phyloP scores from a whole-genome alignment of 2,797 vertebrate genomes.

The Remorina albescens region DNA sequence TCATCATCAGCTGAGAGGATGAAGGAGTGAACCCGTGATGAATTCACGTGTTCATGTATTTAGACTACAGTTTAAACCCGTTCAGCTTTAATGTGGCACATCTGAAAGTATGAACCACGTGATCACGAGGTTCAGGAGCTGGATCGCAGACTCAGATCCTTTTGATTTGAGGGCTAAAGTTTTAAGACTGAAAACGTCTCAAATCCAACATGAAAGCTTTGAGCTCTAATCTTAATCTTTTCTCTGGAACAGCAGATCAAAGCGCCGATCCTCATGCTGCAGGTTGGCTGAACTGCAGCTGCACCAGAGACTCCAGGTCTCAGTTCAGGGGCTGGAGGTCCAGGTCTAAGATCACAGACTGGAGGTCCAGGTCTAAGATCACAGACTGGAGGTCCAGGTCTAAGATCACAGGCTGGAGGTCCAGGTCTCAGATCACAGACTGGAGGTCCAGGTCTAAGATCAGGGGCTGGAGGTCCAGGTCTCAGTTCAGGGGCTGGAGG shows the following conservation, averaged over 20 bases:
- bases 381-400: too few relatives aligned
- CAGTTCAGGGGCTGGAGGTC: too few relatives aligned
- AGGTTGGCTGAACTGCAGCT: background rate
- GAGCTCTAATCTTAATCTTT: conserved; percentile 37
- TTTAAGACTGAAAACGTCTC: conserved; percentile 8
- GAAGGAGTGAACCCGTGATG: too few relatives aligned
- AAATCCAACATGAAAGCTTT: conserved; percentile 36
- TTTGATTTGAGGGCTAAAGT: background rate
- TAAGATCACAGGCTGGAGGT: too few relatives aligned
- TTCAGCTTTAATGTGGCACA: background rate
- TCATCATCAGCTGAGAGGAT: background rate
- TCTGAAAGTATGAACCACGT: too few relatives aligned
- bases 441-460: too few relatives aligned
- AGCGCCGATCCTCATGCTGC: background rate
- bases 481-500: too few relatives aligned
- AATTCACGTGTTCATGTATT: background rate
- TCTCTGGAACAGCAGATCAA: background rate
- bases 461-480: background rate
- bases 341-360: too few relatives aligned
- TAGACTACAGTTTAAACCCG: background rate
- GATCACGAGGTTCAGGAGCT: background rate
- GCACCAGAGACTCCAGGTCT: conserved; percentile 8
- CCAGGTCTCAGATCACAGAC: too few relatives aligned
- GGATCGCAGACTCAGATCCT: background rate
- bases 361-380: too few relatives aligned